phyloP scores from a whole-genome alignment of 1,140 invertebrate genomes.

The Aphis craccivora region DNA sequence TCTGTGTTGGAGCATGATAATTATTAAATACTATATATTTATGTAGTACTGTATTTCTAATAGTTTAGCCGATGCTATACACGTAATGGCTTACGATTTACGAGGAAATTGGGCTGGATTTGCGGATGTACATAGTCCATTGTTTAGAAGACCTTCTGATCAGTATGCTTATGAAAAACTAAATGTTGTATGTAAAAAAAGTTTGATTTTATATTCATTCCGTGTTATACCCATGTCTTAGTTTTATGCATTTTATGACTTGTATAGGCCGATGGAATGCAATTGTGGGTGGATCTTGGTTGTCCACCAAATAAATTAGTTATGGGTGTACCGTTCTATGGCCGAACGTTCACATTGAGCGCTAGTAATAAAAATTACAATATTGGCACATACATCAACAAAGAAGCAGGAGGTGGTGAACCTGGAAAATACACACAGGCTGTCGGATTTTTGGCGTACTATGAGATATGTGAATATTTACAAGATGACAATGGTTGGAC shows the following conservation, averaged over 20 bases:
- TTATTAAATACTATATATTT: not conserved
- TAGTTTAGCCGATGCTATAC: slow-evolving; percentile 76
- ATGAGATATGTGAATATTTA: slow-evolving; percentile 68
- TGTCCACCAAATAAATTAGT: slow-evolving; percentile 87
- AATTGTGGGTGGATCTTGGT: slow-evolving; percentile 85
- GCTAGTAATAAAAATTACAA: slow-evolving; percentile 82
- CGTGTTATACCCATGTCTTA: not conserved
- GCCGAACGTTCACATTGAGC: slow-evolving; percentile 67
- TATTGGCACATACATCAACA: slow-evolving; percentile 73
- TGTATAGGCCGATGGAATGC: slow-evolving; percentile 79
- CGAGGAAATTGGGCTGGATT: slow-evolving; percentile 91
- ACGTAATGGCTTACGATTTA: slow-evolving; percentile 91
- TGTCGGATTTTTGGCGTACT: slow-evolving; percentile 80
- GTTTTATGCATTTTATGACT: not conserved
- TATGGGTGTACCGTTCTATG: slow-evolving; percentile 71
- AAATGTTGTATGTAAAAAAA: slow-evolving; percentile 76
- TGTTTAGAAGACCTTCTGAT: slow-evolving; percentile 83
- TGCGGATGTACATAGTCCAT: slow-evolving; percentile 84
- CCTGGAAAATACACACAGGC: slow-evolving; percentile 86
- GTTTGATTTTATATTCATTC: not conserved
- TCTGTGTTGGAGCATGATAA: not conserved
- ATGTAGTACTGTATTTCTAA: slow-evolving; percentile 2
- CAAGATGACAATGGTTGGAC: slow-evolving; percentile 72
- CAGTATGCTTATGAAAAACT: slow-evolving; percentile 87
- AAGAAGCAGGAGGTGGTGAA: slow-evolving; percentile 83